phyloP scores from a whole-genome alignment of 1,140 invertebrate genomes.

The Drosophila auraria region DNA sequence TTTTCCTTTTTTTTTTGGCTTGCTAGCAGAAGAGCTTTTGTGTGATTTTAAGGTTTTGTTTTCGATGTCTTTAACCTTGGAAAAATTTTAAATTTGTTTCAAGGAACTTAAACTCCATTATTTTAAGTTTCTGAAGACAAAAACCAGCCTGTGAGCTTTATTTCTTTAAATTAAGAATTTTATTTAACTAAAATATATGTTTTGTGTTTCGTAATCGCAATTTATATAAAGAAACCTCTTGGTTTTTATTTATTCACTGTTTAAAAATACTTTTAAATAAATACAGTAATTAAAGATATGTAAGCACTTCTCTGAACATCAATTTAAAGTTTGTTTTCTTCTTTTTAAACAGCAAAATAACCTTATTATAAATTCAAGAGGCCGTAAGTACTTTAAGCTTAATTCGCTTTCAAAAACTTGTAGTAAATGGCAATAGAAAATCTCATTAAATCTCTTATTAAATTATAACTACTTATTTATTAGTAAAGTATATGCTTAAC shows the following conservation, averaged over 20 bases:
- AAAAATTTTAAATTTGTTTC: neutral
- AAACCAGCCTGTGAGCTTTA: neutral
- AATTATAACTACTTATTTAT: neutral
- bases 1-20: neutral
- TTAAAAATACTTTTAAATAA: too few relatives aligned
- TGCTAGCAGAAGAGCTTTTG: neutral
- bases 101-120: neutral
- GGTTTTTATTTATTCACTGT: too few relatives aligned
- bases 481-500: too few relatives aligned
- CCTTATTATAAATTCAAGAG: too few relatives aligned
- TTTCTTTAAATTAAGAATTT: too few relatives aligned
- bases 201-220: too few relatives aligned
- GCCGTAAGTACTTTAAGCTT: neutral
- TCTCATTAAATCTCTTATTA: neutral
- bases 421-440: neutral
- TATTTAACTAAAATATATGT: too few relatives aligned
- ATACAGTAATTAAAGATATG: neutral
- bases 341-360: neutral
- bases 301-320: neutral
- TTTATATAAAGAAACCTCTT: too few relatives aligned
- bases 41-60: constrained; percentile 11
- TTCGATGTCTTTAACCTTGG: neutral
- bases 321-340: neutral
- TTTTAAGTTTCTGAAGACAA: neutral
- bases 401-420: neutral